These are phyloP conservation scores for Colletes collaris DNA, from an alignment of 2,888 invertebrate genomes.

Conservation along the genomic window DNA sequence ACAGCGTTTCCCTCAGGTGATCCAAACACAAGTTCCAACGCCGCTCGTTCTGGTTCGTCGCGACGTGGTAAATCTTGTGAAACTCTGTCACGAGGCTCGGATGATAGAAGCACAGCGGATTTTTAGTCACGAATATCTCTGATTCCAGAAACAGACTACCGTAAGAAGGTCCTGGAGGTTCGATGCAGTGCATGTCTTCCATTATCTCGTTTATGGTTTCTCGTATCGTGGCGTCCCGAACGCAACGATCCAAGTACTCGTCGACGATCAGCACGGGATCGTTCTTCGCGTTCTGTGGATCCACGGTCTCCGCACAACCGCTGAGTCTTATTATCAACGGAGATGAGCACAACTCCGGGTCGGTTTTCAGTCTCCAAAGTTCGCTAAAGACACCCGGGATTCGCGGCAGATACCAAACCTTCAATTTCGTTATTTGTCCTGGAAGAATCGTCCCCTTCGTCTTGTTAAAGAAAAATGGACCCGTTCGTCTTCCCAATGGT, in stretches of 20 bases:
- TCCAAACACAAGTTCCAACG: slow-evolving; percentile 70
- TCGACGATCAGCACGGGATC: slow-evolving; percentile 45
- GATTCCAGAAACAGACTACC: slow-evolving; percentile 64
- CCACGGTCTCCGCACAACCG: slow-evolving; percentile 41
- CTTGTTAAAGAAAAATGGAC: slow-evolving; percentile 85
- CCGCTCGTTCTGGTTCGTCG: slow-evolving; percentile 1
- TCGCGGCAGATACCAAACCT: slow-evolving; percentile 84
- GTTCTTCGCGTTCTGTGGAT: rapidly evolving
- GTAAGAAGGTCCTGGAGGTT: slow-evolving; percentile 56
- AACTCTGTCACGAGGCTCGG: slow-evolving; percentile 61
- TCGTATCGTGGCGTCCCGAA: slow-evolving; percentile 59
- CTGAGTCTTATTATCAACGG: slow-evolving; percentile 66
- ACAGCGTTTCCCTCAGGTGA: slow-evolving; percentile 65
- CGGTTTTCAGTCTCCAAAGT: slow-evolving; percentile 84
- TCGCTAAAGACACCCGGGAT: slow-evolving; percentile 83
- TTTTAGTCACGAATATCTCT: slow-evolving; percentile 69
- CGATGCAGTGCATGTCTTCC: slow-evolving; percentile 12
- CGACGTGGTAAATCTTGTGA: slow-evolving; percentile 52
- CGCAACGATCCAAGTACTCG: slow-evolving; percentile 54
- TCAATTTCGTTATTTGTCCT: slow-evolving; percentile 83
- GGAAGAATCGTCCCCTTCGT: slow-evolving; percentile 85
- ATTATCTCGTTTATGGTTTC: slow-evolving; percentile 67
- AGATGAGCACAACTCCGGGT: slow-evolving; percentile 78
- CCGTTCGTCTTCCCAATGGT: slow-evolving; percentile 52
- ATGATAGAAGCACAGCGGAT: slow-evolving; percentile 68